Evolutionary conservation across 2,888 invertebrate genomes (phyloP).

Genomic region (Plagodis dolabraria): DNA sequence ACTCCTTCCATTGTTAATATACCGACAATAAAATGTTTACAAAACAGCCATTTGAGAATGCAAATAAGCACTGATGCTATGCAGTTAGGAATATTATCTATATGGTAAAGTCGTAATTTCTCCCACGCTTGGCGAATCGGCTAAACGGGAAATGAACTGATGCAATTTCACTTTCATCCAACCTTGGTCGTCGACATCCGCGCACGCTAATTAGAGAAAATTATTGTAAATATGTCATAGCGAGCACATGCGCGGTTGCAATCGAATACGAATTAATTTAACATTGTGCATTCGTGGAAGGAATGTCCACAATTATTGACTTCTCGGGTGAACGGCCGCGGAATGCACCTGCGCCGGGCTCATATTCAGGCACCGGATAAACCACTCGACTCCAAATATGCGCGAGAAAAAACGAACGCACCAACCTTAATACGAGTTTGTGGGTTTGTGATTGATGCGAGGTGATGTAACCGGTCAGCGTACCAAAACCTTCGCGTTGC

Average conservation of each 20-base stretch:
- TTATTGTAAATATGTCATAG: constrained; percentile 38
- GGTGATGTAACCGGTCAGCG: constrained; percentile 32
- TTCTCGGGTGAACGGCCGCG: constrained; percentile 67
- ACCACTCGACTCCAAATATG: constrained; percentile 64
- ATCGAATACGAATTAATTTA: constrained; percentile 33
- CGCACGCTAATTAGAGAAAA: constrained; percentile 51
- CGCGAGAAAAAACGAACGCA: constrained; percentile 62
- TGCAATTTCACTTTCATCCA: constrained; percentile 73
- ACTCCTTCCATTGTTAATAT: constrained; percentile 12
- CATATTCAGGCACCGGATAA: constrained; percentile 54
- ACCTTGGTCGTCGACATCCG: constrained; percentile 65
- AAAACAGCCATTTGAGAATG: constrained; percentile 20
- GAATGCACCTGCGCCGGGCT: constrained; percentile 67
- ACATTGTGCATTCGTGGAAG: constrained; percentile 42
- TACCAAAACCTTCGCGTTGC: constrained; percentile 10
- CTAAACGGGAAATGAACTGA: constrained; percentile 57
- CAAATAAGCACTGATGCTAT: constrained; percentile 27
- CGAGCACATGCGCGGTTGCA: constrained; percentile 23
- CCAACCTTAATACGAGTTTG: constrained; percentile 52
- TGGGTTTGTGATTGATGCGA: constrained; percentile 41
- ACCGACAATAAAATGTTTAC: constrained; percentile 23
- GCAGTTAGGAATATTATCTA: constrained; percentile 42
- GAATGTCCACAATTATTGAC: constrained; percentile 57
- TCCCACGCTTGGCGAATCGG: constrained; percentile 55
- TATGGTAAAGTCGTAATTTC: constrained; percentile 48